Base-by-base conservation (phyloP, 1,140 invertebrate species). In the Pogonomyrmex californicus region DNA sequence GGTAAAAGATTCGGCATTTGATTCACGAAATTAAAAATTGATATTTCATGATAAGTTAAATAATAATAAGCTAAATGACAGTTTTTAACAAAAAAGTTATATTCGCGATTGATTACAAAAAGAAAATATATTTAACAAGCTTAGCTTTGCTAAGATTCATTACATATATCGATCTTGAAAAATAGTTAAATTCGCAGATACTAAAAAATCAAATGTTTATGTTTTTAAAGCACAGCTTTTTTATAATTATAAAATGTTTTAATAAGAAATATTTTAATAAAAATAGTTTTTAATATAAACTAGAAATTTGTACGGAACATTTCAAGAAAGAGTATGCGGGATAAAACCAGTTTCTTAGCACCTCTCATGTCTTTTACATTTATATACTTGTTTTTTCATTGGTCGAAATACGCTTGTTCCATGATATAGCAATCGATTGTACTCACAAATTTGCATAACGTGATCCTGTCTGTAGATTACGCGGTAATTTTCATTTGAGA, bases 321-420 rank as follows among this genome's bases (percentile, higher is more conserved):
- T n/a, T 76, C 83, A 33, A 63, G 66, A 23, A 54, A 86, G 75
- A 51, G 56, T 82, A 51, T 54, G 7, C 62, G 7, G 44, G 41
- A 44, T 76, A 58, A 85, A 88, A 91, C 54, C 77, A 86, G 82
- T 91, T 91, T 68, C 71, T 73, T n/a, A 51, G 44, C 66, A 71
- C 65, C 65, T 63, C 86, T 71, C 38, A 85, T 44, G 56, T 49
- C 4, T 47, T 88, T 87, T 56, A 81, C 17, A 47, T 68, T 47
- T 9, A 81, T 38, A 12, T 51, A 56, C 36, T 77, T n/a, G 56
- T 41, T 14, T 49, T 30, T 36, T 17, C 36, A 86, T 90, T 86
- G 88, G 87, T 49, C 14, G 54, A 41, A 1, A 41, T 17, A 14
- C 10, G 4, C 3, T n/a, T 9, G 23, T 36, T n/a, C 14, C n/a